phyloP scores from a whole-genome alignment of 2,888 invertebrate species.

The Andrena flavipes region DNA sequence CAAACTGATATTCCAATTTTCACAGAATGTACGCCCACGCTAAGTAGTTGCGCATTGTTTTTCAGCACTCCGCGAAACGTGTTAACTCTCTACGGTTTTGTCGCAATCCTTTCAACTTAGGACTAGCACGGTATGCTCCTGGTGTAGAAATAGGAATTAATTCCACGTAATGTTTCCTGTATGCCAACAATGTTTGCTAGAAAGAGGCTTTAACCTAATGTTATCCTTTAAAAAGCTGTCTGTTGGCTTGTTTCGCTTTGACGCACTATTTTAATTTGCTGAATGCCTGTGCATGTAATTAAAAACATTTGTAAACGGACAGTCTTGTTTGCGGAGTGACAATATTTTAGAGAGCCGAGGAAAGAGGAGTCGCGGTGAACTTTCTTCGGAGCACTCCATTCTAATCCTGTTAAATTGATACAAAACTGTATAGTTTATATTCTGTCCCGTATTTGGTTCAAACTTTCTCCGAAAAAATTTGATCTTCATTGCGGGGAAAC shows the following conservation, averaged over 20 bases:
- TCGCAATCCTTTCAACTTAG: not conserved
- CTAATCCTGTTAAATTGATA: not conserved
- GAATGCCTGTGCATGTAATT: constrained; percentile 32
- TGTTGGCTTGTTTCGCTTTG: constrained; percentile 11
- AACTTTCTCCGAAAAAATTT: no score
- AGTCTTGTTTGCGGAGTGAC: constrained; percentile 1
- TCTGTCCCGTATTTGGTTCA: no score
- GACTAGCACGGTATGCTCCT: not conserved
- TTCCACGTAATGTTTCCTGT: not conserved
- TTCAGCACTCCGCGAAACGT: not conserved
- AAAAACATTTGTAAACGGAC: constrained; percentile 24
- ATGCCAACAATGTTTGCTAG: not conserved
- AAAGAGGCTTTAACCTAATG: not conserved
- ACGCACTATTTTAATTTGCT: constrained; percentile 28
- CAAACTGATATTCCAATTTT: not conserved
- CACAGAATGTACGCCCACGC: no score
- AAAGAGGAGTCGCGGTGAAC: not conserved
- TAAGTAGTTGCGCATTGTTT: not conserved
- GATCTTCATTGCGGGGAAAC: no score
- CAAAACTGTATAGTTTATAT: not conserved
- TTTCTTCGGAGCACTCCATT: not conserved
- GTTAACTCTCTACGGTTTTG: not conserved
- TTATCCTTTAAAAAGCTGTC: not conserved
- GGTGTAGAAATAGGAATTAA: not conserved
- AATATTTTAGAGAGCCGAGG: constrained; percentile 14